phyloP scores from a whole-genome alignment of 2,888 invertebrate species.

The Melipona bicolor region DNA sequence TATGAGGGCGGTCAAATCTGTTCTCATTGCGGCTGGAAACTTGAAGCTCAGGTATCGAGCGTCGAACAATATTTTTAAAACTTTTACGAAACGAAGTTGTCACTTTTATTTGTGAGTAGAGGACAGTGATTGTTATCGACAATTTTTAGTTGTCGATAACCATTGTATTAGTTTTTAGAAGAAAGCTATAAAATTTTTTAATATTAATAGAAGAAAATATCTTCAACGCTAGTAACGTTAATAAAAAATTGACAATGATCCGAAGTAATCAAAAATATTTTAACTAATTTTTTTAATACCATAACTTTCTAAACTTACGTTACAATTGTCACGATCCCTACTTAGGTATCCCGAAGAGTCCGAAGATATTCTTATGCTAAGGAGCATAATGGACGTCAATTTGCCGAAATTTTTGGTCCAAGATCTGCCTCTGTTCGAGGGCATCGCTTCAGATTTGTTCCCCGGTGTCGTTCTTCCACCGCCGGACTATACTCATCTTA shows the following conservation, averaged over 20 bases:
- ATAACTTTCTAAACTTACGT: not conserved
- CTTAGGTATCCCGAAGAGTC: constrained; percentile 94
- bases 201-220: too few species aligned
- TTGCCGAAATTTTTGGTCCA: constrained; percentile 96
- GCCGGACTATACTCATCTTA: constrained; percentile 91
- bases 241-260: too few species aligned
- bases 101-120: too few species aligned
- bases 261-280: too few species aligned
- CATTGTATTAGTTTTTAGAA: too few species aligned
- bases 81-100: not conserved
- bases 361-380: constrained; percentile 93
- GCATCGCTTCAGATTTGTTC: constrained; percentile 97
- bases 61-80: not conserved
- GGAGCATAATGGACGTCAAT: constrained; percentile 97
- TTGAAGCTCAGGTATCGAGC: constrained; percentile 93
- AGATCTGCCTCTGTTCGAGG: constrained; percentile 94
- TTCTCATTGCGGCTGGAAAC: constrained; percentile 95
- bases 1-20: constrained; percentile 98
- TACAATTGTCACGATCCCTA: constrained; percentile 36
- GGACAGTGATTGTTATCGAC: too few species aligned
- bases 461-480: constrained; percentile 92
- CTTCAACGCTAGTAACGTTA: too few species aligned
- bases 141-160: too few species aligned
- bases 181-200: too few species aligned
- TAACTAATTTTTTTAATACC: not conserved